A percentile compares a stretch with the other conserved stretches of the same genome.
Conservation (phyloP, 53 echinoderm and acorn worm species). For the Luidia sarsii region DNA sequence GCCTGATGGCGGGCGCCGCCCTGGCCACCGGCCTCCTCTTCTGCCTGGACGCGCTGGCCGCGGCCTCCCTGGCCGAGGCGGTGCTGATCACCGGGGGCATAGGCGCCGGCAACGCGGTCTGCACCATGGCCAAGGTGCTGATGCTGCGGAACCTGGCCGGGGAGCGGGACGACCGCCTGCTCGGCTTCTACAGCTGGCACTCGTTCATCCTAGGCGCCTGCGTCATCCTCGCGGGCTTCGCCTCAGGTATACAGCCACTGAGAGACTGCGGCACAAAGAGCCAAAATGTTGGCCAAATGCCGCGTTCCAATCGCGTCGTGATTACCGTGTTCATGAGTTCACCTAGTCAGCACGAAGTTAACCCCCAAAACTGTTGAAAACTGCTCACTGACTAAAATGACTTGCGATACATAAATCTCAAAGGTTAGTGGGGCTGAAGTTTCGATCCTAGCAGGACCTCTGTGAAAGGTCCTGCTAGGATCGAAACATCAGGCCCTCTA, state of each 20-base stretch:
- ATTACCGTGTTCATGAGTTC: no score
- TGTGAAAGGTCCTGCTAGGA: no score
- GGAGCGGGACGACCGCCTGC: not conserved
- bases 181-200: constrained; percentile 3
- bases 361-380: no score
- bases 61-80: not conserved
- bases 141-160: not conserved
- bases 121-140: not conserved
- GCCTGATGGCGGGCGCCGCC: not conserved
- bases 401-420: no score
- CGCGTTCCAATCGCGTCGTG: no score
- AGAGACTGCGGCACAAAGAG: no score
- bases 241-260: not conserved
- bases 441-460: no score
- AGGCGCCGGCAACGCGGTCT: not conserved
- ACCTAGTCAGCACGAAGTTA: no score
- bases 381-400: no score
- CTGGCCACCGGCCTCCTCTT: not conserved
- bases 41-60: not conserved
- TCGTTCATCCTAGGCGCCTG: not conserved
- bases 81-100: not conserved
- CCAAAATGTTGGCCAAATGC: no score
- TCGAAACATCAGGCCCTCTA: no score
- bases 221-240: not conserved
- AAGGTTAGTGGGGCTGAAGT: no score